phyloP scores from a whole-genome alignment of 1,140 invertebrate genomes.

The Micrasema minimum region DNA sequence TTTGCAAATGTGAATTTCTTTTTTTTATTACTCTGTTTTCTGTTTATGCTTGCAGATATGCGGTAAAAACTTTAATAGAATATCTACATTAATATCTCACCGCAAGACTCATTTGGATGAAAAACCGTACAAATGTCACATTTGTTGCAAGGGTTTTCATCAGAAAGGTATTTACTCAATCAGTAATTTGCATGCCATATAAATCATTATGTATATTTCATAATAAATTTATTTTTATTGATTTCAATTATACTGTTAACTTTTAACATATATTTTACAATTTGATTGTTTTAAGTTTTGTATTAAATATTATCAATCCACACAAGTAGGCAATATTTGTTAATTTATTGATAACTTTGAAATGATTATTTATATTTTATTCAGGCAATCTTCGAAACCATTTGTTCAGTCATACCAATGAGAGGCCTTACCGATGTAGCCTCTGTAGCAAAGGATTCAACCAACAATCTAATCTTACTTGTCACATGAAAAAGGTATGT shows the following conservation, averaged over 20 bases:
- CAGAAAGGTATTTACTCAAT: slow-evolving; percentile 72
- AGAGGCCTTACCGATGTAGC: slow-evolving; percentile 83
- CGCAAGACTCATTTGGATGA: slow-evolving; percentile 78
- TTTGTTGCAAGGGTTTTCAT: slow-evolving; percentile 81
- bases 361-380: no score
- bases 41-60: slow-evolving; percentile 63
- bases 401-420: slow-evolving; percentile 81
- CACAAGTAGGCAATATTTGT: no score
- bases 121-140: slow-evolving; percentile 78
- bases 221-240: no score
- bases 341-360: no score
- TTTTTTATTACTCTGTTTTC: no score
- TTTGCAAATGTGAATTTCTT: no score
- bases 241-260: no score
- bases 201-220: no score
- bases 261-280: no score
- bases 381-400: slow-evolving; percentile 80
- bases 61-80: slow-evolving; percentile 80
- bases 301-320: no score
- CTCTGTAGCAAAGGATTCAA: slow-evolving; percentile 83
- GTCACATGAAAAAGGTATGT: slow-evolving; percentile 76
- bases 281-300: no score
- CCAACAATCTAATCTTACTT: slow-evolving; percentile 84
- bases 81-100: slow-evolving; percentile 80
- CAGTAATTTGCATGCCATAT: no score